Evolutionary conservation across 2,113 vertebrate genomes (phyloP).

Genomic region (Manacus vitellinus): DNA sequence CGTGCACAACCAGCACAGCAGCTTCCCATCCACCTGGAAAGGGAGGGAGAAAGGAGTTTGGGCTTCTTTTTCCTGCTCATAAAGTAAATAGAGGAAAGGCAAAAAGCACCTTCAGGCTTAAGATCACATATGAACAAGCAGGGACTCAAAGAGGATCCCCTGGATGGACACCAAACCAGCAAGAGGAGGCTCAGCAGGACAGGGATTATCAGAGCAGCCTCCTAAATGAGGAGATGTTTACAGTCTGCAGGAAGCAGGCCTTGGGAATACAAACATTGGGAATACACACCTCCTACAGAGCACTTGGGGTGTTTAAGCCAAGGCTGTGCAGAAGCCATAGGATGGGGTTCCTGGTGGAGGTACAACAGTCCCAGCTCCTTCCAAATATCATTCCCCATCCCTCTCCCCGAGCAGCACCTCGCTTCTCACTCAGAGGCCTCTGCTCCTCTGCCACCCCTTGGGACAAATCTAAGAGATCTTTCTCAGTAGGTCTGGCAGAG

Average conservation of each 20-base stretch:
- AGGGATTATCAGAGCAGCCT: not conserved
- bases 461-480: not conserved
- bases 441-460: not conserved
- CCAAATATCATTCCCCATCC: not conserved
- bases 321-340: not conserved
- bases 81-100: not conserved
- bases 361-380: not conserved
- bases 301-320: not conserved
- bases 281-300: not conserved
- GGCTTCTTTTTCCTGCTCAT: not conserved
- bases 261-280: not conserved
- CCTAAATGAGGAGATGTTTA: accelerated
- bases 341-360: not conserved
- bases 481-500: not conserved
- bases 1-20: conserved; percentile 80
- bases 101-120: not conserved
- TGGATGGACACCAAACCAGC: not conserved
- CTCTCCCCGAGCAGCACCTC: not conserved
- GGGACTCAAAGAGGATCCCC: not conserved
- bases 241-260: not conserved
- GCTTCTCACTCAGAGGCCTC: not conserved
- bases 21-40: conserved; percentile 79
- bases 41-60: not conserved
- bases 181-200: not conserved
- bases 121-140: not conserved